Conservation (phyloP, 2,888 invertebrate genomes). For the Drosophila phalerata region DNA sequence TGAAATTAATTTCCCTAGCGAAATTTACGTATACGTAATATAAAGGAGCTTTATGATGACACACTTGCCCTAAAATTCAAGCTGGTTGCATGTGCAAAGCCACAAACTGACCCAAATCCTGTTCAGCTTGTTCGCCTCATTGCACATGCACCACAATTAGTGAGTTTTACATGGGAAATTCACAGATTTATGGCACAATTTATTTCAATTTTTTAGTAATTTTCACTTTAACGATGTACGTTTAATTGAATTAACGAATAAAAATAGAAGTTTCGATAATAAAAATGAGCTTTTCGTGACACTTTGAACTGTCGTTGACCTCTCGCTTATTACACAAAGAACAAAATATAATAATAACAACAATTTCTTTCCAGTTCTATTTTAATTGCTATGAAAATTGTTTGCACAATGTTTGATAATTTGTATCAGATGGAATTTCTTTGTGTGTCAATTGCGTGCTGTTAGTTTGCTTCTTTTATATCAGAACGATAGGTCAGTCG, state of each 20-base stretch:
- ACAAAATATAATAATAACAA: conserved; percentile 9
- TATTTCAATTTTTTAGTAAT: conserved; percentile 22
- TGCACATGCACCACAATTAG: conserved; percentile 43
- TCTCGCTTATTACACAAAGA: not conserved
- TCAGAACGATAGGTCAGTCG: conserved; percentile 15
- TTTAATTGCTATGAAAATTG: conserved; percentile 53
- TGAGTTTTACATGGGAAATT: conserved; percentile 15
- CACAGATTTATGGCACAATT: conserved; percentile 47
- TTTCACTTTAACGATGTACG: conserved; percentile 21
- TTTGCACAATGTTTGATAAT: conserved; percentile 50
- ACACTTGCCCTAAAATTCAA: conserved; percentile 19
- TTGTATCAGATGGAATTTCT: conserved; percentile 39
- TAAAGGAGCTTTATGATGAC: conserved; percentile 20
- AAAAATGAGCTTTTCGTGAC: conserved; percentile 50
- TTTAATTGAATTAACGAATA: conserved; percentile 55
- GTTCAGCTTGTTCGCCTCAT: conserved; percentile 28
- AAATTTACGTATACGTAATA: conserved; percentile 75
- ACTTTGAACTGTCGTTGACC: conserved; percentile 59
- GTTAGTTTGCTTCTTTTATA: conserved; percentile 36
- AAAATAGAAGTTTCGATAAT: conserved; percentile 25
- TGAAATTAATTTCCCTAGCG: conserved; percentile 80
- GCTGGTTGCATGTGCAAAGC: conserved; percentile 4
- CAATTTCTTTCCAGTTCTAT: conserved; percentile 16
- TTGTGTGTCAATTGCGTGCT: conserved; percentile 55
- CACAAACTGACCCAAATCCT: conserved; percentile 64